These are phyloP conservation scores for Hippopotamyrus pictus DNA, from an alignment of 2,797 vertebrate species.

Conservation along the genomic window DNA sequence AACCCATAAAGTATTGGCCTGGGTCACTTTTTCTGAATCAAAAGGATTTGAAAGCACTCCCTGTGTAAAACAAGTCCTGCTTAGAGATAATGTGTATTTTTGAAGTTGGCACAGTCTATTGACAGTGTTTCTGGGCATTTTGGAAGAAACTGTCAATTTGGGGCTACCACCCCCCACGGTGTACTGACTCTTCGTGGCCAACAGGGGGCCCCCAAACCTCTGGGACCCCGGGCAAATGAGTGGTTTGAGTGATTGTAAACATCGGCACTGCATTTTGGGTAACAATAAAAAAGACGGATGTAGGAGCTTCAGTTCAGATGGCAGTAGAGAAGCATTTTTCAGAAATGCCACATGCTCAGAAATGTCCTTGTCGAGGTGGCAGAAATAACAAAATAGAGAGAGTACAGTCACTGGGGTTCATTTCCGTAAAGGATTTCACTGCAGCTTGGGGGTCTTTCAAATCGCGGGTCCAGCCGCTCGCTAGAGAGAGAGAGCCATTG, in stretches of 20 bases:
- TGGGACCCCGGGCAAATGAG: not conserved
- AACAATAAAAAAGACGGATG: not conserved
- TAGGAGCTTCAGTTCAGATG: not conserved
- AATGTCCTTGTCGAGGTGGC: not conserved
- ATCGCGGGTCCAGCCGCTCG: not conserved
- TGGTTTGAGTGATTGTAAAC: not conserved
- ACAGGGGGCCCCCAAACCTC: not conserved
- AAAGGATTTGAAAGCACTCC: not conserved
- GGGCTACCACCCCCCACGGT: not conserved
- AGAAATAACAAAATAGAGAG: not conserved
- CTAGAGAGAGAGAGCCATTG: conserved; percentile 9
- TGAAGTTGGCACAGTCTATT: not conserved
- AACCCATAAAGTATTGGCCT: not conserved
- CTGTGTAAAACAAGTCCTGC: not conserved
- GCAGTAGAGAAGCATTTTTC: not conserved
- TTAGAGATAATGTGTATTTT: not conserved
- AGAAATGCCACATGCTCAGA: not conserved
- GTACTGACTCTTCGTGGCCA: not conserved
- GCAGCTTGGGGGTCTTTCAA: not conserved
- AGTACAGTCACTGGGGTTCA: not conserved
- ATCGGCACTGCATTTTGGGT: not conserved
- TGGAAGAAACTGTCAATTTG: not conserved
- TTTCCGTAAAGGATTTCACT: not conserved
- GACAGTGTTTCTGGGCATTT: not conserved
- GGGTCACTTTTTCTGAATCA: not conserved